Conservation (phyloP, 2,113 vertebrate species). For the Erpornis zantholeuca region DNA sequence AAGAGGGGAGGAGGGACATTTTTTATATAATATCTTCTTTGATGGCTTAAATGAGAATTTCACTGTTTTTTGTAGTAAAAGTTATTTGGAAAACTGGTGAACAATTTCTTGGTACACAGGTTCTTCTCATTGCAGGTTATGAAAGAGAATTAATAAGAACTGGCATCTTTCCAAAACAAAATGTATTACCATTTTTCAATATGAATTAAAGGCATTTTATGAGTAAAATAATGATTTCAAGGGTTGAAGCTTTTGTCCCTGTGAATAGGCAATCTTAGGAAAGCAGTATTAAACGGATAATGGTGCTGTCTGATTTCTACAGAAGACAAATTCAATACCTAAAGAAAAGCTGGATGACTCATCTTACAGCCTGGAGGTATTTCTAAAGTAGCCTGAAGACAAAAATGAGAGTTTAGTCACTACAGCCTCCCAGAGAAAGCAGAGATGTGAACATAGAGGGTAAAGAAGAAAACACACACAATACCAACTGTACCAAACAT, state of each 20-base stretch:
- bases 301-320: not conserved
- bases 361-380: not conserved
- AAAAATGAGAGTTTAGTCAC: not conserved
- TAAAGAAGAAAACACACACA: not conserved
- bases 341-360: constrained; percentile 21
- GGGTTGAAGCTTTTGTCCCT: not conserved
- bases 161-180: not conserved
- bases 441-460: not conserved
- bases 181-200: not conserved
- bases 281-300: not conserved
- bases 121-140: not conserved
- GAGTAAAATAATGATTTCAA: not conserved
- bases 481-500: not conserved
- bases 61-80: not conserved
- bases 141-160: not conserved
- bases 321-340: not conserved
- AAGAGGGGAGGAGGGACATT: not conserved
- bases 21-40: not conserved
- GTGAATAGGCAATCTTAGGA: not conserved
- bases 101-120: not conserved
- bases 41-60: not conserved
- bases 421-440: not conserved
- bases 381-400: constrained; percentile 1
- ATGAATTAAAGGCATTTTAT: not conserved
- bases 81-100: not conserved